Evolutionary conservation across 2,113 vertebrate genomes (phyloP).

Genomic region (Cichladusa arquata): DNA sequence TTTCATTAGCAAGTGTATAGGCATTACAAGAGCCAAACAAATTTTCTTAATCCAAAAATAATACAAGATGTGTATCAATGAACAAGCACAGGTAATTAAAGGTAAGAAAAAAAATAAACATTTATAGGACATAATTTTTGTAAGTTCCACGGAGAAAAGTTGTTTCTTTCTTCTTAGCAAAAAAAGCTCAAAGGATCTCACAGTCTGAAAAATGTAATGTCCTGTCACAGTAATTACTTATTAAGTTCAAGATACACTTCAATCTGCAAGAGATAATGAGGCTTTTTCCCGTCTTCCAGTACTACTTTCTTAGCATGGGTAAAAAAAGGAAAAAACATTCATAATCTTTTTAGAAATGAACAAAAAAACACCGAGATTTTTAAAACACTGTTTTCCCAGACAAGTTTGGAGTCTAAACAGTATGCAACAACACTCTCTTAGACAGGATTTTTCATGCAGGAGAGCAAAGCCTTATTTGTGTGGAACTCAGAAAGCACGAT

Average conservation of each 20-base stretch:
- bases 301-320: not conserved
- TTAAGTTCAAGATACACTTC: constrained; percentile 7
- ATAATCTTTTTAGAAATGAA: not conserved
- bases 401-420: not conserved
- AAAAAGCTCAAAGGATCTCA: not conserved
- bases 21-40: not conserved
- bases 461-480: not conserved
- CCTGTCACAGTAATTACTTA: not conserved
- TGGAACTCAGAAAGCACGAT: not conserved
- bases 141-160: not conserved
- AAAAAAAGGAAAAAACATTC: not conserved
- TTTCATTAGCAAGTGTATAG: not conserved
- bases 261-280: not conserved
- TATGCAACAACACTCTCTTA: not conserved
- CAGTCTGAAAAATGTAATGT: not conserved
- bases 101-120: not conserved
- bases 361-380: not conserved
- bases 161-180: not conserved
- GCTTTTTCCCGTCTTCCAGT: not conserved
- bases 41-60: not conserved
- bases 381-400: not conserved
- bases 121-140: not conserved
- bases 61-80: not conserved
- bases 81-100: not conserved
- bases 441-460: not conserved